These are phyloP conservation scores for Pseudopodoces humilis DNA, from an alignment of 2,113 vertebrate genomes.

Conservation along the genomic window DNA sequence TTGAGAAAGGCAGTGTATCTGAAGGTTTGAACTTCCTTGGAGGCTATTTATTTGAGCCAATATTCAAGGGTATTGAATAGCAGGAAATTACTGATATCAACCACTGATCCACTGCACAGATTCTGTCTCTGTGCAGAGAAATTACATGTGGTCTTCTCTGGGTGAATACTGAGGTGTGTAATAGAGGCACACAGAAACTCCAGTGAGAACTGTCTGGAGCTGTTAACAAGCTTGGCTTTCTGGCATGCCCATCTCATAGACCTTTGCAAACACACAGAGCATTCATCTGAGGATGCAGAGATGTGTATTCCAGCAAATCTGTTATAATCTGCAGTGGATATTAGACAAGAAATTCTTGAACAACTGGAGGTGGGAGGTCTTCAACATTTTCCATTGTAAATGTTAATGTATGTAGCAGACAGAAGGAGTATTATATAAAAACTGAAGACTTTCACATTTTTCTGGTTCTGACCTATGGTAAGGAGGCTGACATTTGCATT, in stretches of 20 bases:
- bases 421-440: conserved; percentile 45
- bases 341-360: conserved; percentile 42
- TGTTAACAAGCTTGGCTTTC: neutral
- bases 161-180: neutral
- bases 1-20: neutral
- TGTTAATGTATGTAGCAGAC: conserved; percentile 55
- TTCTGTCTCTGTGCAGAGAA: neutral
- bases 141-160: fast-evolving
- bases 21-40: neutral
- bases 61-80: neutral
- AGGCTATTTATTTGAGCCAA: neutral
- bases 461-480: conserved; percentile 14
- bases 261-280: neutral
- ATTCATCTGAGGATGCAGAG: neutral
- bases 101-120: neutral
- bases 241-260: neutral
- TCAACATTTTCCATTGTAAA: conserved; percentile 14
- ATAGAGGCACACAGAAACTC: neutral
- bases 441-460: conserved; percentile 34
- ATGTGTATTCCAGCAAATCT: neutral
- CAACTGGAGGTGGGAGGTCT: conserved; percentile 43
- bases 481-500: neutral
- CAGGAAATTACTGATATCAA: neutral
- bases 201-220: neutral
- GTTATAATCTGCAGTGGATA: neutral